These are phyloP conservation scores for Nomada fabriciana DNA, from an alignment of 2,888 invertebrate species.

Conservation along the genomic window DNA sequence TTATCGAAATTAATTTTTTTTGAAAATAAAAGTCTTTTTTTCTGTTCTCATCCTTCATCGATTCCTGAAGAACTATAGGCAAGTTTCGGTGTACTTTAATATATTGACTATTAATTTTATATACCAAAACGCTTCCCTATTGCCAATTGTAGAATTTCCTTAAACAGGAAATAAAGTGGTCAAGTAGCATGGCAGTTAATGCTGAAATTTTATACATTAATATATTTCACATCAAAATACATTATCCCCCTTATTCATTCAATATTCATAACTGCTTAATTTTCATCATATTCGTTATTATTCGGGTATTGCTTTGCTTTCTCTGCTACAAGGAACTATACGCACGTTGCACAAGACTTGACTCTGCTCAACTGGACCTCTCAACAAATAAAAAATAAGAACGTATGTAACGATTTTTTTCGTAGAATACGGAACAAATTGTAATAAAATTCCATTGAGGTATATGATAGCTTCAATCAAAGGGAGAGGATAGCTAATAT, in stretches of 20 bases:
- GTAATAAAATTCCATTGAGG: too few species aligned
- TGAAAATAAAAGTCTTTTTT: too few species aligned
- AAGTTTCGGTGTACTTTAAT: constrained; percentile 1
- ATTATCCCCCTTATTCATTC: neutral
- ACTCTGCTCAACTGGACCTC: too few species aligned
- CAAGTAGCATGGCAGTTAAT: constrained; percentile 25
- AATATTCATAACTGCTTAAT: constrained; percentile 6
- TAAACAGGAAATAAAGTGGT: neutral
- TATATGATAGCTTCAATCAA: too few species aligned
- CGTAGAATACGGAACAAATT: too few species aligned
- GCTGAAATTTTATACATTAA: neutral
- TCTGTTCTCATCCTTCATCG: too few species aligned
- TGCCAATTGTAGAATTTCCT: neutral
- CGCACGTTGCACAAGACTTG: neutral
- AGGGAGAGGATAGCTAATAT: too few species aligned
- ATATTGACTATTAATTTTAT: neutral
- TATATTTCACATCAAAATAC: neutral
- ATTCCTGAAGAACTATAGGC: too few species aligned
- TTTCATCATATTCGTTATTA: neutral
- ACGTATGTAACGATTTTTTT: too few species aligned
- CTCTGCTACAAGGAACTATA: constrained; percentile 10
- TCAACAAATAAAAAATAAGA: too few species aligned
- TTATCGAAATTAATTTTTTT: neutral
- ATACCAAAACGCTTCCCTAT: neutral
- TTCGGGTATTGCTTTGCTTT: constrained; percentile 31